Evolutionary conservation across 2,888 invertebrate genomes (phyloP), one percentile per base, ranked within the genome.

Genomic region (Eupithecia tripunctaria): DNA sequence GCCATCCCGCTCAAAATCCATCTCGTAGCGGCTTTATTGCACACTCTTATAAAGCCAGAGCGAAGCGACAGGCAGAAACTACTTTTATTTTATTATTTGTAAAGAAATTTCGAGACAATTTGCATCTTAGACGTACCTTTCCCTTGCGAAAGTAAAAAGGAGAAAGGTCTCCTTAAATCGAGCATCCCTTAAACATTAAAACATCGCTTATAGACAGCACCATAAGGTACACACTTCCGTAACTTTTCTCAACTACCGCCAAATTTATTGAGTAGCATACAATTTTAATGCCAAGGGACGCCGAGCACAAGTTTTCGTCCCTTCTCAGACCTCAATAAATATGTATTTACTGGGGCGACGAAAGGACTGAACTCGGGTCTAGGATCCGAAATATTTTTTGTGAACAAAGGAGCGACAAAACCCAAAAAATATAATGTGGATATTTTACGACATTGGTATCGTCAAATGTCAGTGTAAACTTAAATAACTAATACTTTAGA

Each of bases 261-360:
- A 38, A 64, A 38, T 64, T 64, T 38, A 64, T 25, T 14, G 38
- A 64, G 63, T 38, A 25, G 38, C 51, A 67, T 67, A 32, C 67
- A 67, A 67, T 47, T 64, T 64, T 64, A 64, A 64, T 64, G 38
- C 36, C 21, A 41, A 64, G 36, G 64, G 64, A 41, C 36, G 60
- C 21, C n/a, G 32, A 36, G 38, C 38, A 38, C 64, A 38, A 38
- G 64, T 64, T 64, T 36, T 36, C 63, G 63, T 63, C 38, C 68
- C 68, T 41, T 62, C n/a, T 18, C 36, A 60, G 60, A 68, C 68
- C 68, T 60, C 68, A 62, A 68, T 68, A 62, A 68, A 68, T 68
- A 68, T 68, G 27, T 68, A 60, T 68, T 68, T 68, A 68, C 68
- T 68, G 68, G 60, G 27, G 15, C 60, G 60, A 62, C 68, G 62